Evolutionary conservation across 2,888 invertebrate genomes (phyloP), one percentile per base, ranked within the genome.

Genomic region (Caenorhabditis doughertyi): DNA sequence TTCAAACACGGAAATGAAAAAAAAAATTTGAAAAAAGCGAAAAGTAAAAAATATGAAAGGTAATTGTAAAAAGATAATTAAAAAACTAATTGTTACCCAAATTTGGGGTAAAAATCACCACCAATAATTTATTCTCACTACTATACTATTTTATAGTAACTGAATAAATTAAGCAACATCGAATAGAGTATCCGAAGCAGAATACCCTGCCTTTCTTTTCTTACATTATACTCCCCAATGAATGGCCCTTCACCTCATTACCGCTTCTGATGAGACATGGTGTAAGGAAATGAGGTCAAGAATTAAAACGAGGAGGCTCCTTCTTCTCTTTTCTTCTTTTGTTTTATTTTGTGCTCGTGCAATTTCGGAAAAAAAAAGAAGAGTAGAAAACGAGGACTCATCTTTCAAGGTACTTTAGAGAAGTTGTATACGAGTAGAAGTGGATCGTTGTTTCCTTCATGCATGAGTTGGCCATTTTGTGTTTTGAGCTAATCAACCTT

Each of bases 251-350:
- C 62, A 65, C 56, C 58, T 76, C 76, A 76, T 76, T 76, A 76
- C 67, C 65, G 51, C 76, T 49, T 68, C 47, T 76, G 67, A 76
- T 67, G 76, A 76, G 76, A 51, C 58, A 27, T 55, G n/a, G 44
- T 55, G 74, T 55, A 25, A 55, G 74, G 74, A 74, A 74, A 74
- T 74, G 74, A 74, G 74, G 74, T 74, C 74, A 65, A 65, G 74
- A 64, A 73, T 55, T 49, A 62, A 47, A 53, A 51, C 23, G 23
- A 44, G 39, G 35, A 23, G 39, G 16, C 47, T 9, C 25, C 2
- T 27, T 9, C 25, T 62, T 29, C 32, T n/a, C 32, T 49, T 27
- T 44, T 25, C 8, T 47, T n/a, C 32, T 49, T 27, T 44, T 25
- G n/a, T 47, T 9, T 44, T 29, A 2, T 32, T 35, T 18, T 51